phyloP scores from a whole-genome alignment of 2,113 vertebrate genomes.

The Muscicapa adusta region DNA sequence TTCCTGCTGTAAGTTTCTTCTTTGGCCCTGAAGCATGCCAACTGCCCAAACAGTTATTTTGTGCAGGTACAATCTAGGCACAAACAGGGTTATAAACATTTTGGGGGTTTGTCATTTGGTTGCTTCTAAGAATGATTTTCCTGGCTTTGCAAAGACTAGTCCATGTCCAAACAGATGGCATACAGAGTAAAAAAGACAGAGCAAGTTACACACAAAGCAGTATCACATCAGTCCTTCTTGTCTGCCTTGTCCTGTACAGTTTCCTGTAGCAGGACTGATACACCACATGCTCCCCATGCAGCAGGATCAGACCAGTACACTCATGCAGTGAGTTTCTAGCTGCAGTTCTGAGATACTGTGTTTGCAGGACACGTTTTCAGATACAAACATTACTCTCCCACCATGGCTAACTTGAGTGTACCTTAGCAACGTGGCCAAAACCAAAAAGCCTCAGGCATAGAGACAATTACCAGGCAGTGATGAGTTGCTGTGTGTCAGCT shows the following conservation, averaged over 20 bases:
- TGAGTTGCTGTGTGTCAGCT: not conserved
- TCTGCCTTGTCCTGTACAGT: not conserved
- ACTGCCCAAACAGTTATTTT: not conserved
- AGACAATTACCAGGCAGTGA: not conserved
- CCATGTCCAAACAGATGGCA: not conserved
- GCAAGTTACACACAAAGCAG: not conserved
- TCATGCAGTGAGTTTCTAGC: fast-evolving
- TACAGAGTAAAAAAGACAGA: not conserved
- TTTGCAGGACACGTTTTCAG: not conserved
- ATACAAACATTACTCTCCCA: not conserved
- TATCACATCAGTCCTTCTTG: not conserved
- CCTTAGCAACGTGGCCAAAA: not conserved
- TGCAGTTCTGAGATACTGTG: not conserved
- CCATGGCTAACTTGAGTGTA: not conserved
- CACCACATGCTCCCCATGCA: fast-evolving
- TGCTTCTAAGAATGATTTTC: not conserved
- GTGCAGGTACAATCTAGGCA: not conserved
- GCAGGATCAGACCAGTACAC: not conserved
- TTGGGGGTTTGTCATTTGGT: not conserved
- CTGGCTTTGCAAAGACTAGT: not conserved
- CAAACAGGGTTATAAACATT: not conserved
- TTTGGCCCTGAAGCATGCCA: not conserved
- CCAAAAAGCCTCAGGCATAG: not conserved
- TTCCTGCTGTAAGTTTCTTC: not conserved
- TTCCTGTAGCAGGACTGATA: not conserved